Conservation (phyloP, 2,888 invertebrate species). For the Ectemnius cavifrons region DNA sequence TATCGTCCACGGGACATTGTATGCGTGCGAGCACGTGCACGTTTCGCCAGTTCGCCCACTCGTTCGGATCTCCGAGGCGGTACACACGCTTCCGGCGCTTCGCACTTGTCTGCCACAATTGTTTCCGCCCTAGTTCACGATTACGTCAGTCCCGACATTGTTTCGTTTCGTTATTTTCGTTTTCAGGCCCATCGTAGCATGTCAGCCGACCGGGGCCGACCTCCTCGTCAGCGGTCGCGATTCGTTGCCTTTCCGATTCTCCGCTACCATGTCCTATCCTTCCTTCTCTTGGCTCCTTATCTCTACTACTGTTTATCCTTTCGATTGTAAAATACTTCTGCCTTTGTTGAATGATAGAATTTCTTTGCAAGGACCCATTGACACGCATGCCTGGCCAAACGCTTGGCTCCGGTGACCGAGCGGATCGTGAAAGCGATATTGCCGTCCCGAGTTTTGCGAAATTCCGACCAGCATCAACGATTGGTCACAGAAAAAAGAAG, state of each 20-base stretch:
- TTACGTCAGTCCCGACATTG: conserved; percentile 76
- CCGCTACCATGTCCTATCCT: conserved; percentile 21
- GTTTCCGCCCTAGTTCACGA: conserved; percentile 77
- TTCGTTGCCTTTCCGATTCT: conserved; percentile 20
- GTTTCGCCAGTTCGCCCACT: conserved; percentile 51
- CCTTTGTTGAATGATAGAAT: neutral
- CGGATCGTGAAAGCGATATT: conserved; percentile 68
- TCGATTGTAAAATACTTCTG: neutral
- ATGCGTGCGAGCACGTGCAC: conserved; percentile 48
- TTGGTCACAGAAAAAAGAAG: conserved; percentile 9
- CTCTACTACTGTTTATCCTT: neutral
- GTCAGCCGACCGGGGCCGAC: conserved; percentile 65
- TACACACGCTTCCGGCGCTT: conserved; percentile 72
- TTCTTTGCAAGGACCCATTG: conserved; percentile 52
- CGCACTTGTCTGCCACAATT: conserved; percentile 77
- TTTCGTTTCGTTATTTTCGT: conserved; percentile 77
- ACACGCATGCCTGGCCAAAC: conserved; percentile 73
- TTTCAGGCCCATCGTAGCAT: conserved; percentile 77
- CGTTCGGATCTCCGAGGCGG: conserved; percentile 54
- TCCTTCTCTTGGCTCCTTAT: conserved; percentile 14
- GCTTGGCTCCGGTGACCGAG: conserved; percentile 69
- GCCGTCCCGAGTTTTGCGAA: conserved; percentile 62
- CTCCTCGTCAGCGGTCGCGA: conserved; percentile 21
- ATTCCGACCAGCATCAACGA: conserved; percentile 45
- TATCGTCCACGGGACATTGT: too few relatives aligned